phyloP scores from a whole-genome alignment of 2,113 vertebrate genomes.

The Eupsittula cactorum region DNA sequence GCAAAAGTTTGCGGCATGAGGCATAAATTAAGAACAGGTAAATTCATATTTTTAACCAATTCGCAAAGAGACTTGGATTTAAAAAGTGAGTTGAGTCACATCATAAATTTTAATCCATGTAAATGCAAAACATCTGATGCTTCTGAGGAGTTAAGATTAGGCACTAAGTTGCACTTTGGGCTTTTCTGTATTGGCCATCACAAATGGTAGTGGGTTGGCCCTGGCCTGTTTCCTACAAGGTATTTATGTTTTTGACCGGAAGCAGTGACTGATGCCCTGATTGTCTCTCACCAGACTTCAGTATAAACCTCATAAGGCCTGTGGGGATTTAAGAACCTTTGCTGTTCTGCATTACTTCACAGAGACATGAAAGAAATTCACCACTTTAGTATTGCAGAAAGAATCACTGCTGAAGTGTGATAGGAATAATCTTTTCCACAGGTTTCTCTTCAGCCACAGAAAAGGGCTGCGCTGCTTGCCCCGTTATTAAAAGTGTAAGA shows the following conservation, averaged over 20 bases:
- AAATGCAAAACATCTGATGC: neutral
- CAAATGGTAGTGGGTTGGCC: neutral
- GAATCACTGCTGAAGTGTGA: neutral
- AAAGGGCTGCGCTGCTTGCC: neutral
- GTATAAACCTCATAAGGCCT: neutral
- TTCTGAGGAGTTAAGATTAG: neutral
- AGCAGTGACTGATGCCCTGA: neutral
- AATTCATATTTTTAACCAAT: neutral
- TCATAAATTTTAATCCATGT: neutral
- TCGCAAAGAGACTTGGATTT: neutral
- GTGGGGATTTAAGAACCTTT: neutral
- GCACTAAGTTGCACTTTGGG: neutral
- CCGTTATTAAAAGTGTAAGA: neutral
- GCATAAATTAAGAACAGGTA: neutral
- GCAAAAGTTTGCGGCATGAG: neutral
- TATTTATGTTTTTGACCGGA: neutral
- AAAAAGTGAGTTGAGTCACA: neutral
- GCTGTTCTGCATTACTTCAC: neutral
- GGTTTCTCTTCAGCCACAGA: neutral
- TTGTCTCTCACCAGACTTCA: neutral
- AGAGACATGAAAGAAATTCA: neutral
- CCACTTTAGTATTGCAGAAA: neutral
- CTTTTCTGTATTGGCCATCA: neutral
- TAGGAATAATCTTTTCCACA: neutral
- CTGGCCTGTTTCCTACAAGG: neutral